These are phyloP conservation scores for Chrysemys picta DNA, from an alignment of 2,113 vertebrate species.

Conservation along the genomic window DNA sequence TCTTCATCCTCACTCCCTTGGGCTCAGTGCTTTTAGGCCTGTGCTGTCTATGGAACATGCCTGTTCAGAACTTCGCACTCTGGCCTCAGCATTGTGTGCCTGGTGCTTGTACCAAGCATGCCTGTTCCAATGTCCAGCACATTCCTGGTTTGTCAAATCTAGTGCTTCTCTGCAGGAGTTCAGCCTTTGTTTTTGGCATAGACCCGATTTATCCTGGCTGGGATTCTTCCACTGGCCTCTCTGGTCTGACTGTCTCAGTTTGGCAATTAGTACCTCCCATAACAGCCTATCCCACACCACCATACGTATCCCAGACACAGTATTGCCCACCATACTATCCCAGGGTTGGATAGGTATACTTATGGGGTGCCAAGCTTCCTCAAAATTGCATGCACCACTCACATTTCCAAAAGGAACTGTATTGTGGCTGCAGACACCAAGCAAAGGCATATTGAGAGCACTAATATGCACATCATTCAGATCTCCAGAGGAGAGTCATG, in stretches of 20 bases:
- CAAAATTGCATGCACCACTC: background rate
- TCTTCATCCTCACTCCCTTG: background rate
- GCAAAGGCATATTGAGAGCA: background rate
- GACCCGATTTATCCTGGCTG: background rate
- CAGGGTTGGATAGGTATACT: background rate
- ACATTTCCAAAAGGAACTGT: background rate
- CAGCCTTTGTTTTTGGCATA: background rate
- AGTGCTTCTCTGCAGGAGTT: background rate
- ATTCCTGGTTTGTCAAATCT: background rate
- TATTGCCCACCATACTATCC: background rate
- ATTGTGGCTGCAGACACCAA: background rate
- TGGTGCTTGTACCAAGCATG: background rate
- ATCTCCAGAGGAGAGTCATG: background rate
- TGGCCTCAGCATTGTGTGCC: background rate
- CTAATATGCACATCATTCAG: background rate
- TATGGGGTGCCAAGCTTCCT: background rate
- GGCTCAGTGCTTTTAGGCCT: background rate
- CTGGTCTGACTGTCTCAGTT: background rate
- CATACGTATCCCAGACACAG: background rate
- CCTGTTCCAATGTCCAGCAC: background rate
- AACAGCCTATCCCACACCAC: background rate
- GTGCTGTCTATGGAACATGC: background rate
- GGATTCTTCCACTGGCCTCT: background rate
- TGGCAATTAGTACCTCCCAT: background rate
- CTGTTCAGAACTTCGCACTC: background rate